These are phyloP conservation scores for Acanthosepion pharaonis DNA, from an alignment of 2,888 invertebrate genomes.

Conservation along the genomic window DNA sequence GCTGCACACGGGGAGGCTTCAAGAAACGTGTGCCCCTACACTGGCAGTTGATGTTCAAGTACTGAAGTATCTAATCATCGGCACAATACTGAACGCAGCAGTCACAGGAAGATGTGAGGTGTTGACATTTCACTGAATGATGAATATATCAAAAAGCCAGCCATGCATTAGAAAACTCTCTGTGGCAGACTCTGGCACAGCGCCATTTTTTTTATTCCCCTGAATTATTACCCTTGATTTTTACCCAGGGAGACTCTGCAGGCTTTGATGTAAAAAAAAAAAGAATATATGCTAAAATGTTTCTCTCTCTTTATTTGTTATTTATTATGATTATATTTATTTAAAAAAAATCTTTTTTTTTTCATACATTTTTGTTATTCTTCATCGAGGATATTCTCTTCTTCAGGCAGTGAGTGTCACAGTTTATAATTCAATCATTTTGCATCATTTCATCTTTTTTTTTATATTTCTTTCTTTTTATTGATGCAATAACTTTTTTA, in stretches of 20 bases:
- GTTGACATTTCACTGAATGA: constrained; percentile 12
- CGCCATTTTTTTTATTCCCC: not conserved
- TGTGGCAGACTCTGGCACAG: not conserved
- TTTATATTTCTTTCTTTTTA: too few species aligned
- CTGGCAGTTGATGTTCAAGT: not conserved
- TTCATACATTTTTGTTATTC: too few species aligned
- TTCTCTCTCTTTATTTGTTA: not conserved
- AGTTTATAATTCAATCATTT: too few species aligned
- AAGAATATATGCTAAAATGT: not conserved
- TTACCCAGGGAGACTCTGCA: not conserved
- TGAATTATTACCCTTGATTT: constrained; percentile 11
- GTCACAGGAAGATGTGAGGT: not conserved
- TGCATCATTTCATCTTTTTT: too few species aligned
- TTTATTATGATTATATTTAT: not conserved
- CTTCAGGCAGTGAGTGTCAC: too few species aligned
- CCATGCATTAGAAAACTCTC: not conserved
- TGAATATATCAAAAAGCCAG: not conserved
- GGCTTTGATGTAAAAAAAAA: not conserved
- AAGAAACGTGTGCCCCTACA: not conserved
- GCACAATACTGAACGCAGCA: not conserved
- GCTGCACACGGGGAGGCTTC: not conserved
- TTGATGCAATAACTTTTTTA: too few species aligned
- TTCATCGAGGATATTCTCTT: too few species aligned
- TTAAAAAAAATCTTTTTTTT: too few species aligned
- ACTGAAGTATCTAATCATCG: constrained; percentile 20